Evolutionary conservation across 64 coral and sea anemone genomes (phyloP).

Genomic region (Porites australiensis): DNA sequence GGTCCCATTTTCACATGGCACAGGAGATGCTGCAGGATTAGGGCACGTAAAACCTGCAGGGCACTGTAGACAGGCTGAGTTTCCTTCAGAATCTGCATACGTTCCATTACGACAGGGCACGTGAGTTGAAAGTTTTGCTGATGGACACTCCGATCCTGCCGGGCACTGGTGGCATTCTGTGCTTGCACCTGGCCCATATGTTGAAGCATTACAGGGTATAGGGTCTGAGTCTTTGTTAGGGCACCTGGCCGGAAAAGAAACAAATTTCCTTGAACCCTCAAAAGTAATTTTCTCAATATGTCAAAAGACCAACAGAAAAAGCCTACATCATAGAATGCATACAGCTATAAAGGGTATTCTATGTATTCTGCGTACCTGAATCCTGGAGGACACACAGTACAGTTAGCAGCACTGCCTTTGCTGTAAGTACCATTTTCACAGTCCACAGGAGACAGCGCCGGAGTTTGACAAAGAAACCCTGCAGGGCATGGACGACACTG

Average conservation of each 20-base stretch:
- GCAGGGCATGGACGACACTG: constrained; percentile 79
- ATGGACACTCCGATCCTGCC: constrained; percentile 59
- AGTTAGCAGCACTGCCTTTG: constrained; percentile 62
- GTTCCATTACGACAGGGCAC: constrained; percentile 77
- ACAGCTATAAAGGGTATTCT: too few species aligned
- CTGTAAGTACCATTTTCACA: constrained; percentile 93
- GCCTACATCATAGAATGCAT: too few species aligned
- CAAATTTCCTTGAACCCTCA: too few species aligned
- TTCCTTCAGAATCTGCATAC: constrained; percentile 45
- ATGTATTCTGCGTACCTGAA: constrained; percentile 57
- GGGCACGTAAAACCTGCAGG: constrained; percentile 64
- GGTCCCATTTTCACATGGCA: constrained; percentile 69
- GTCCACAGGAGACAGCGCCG: constrained; percentile 54
- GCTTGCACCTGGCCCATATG: constrained; percentile 28
- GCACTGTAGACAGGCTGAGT: constrained; percentile 38
- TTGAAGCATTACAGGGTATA: constrained; percentile 25
- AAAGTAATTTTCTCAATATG: too few species aligned
- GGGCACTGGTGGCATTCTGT: constrained; percentile 24
- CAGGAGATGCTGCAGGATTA: constrained; percentile 32
- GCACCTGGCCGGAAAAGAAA: constrained; percentile 29
- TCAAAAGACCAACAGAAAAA: too few species aligned
- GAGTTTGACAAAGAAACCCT: constrained; percentile 73
- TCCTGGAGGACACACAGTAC: constrained; percentile 73
- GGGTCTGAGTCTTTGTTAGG: constrained; percentile 51
- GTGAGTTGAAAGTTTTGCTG: constrained; percentile 30